Percentiles rank a stretch among this genome's conserved stretches.
Conservation (phyloP, 1,140 invertebrate species). For the Drosophila teissieri region DNA sequence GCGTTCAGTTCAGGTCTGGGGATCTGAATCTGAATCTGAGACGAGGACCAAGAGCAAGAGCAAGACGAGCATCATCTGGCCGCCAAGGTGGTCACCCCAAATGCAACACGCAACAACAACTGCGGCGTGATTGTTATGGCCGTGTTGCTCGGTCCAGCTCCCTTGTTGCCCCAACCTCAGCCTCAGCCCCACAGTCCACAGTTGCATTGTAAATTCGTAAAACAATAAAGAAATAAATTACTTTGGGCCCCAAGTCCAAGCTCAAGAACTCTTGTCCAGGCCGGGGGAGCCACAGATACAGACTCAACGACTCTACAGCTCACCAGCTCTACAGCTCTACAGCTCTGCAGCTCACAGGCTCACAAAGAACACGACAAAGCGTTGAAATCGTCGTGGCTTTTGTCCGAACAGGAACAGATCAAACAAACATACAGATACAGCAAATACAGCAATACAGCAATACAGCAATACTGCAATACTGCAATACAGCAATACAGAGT, state of each 20-base stretch:
- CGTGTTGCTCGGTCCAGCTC: constrained; percentile 50
- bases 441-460: background rate
- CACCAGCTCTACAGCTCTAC: constrained; percentile 7
- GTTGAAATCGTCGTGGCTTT: constrained; percentile 83
- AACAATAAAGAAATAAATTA: constrained; percentile 85
- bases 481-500: constrained; percentile 1
- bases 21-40: constrained; percentile 26
- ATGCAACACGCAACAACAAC: constrained; percentile 81
- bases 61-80: constrained; percentile 48
- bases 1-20: background rate
- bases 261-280: constrained; percentile 73
- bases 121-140: constrained; percentile 82
- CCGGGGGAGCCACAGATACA: constrained; percentile 15
- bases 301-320: background rate
- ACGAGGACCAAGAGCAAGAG: constrained; percentile 20
- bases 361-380: constrained; percentile 81
- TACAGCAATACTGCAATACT: background rate
- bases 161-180: constrained; percentile 56
- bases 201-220: constrained; percentile 84
- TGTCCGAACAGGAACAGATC: constrained; percentile 57
- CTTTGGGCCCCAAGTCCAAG: constrained; percentile 78
- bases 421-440: constrained; percentile 31
- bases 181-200: constrained; percentile 12
- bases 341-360: constrained; percentile 3
- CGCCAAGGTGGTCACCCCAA: constrained; percentile 80